Conservation (phyloP, 2,797 vertebrate genomes). For the Gallirallus australis region DNA sequence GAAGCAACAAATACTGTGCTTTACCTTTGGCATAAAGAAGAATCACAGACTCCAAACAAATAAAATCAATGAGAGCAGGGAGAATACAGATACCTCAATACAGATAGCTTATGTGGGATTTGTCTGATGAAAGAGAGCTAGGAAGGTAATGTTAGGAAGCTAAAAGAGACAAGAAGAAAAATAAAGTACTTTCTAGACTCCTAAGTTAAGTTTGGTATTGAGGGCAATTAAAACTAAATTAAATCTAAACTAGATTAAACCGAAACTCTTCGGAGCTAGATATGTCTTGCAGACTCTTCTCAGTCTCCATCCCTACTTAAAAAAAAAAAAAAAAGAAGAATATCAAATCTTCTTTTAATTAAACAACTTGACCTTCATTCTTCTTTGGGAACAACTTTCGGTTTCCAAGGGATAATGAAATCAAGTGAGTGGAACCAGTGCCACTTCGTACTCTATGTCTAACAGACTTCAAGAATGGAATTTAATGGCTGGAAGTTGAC, state of each 20-base stretch:
- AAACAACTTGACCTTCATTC: conserved; percentile 60
- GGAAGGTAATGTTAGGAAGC: background rate
- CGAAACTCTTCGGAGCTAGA: conserved; percentile 24
- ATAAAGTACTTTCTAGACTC: conserved; percentile 24
- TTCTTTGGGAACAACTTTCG: conserved; percentile 23
- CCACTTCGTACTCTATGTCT: background rate
- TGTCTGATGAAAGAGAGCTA: background rate
- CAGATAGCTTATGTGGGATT: background rate
- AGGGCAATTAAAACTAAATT: conserved; percentile 61
- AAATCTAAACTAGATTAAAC: conserved; percentile 56
- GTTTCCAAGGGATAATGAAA: conserved; percentile 43
- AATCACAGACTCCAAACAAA: background rate
- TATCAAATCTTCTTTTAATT: conserved; percentile 50
- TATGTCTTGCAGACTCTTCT: conserved; percentile 11
- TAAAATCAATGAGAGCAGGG: background rate
- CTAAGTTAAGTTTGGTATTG: conserved; percentile 32
- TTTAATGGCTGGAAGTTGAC: background rate
- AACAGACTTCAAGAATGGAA: background rate
- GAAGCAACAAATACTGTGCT: background rate
- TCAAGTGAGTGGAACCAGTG: background rate
- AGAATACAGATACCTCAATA: background rate
- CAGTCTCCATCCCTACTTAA: background rate
- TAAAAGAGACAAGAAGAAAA: conserved; percentile 2
- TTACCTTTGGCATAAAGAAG: background rate
- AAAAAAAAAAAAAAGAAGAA: background rate